Conservation (phyloP, 2,113 vertebrate genomes). For the Prietella phreatophila region DNA sequence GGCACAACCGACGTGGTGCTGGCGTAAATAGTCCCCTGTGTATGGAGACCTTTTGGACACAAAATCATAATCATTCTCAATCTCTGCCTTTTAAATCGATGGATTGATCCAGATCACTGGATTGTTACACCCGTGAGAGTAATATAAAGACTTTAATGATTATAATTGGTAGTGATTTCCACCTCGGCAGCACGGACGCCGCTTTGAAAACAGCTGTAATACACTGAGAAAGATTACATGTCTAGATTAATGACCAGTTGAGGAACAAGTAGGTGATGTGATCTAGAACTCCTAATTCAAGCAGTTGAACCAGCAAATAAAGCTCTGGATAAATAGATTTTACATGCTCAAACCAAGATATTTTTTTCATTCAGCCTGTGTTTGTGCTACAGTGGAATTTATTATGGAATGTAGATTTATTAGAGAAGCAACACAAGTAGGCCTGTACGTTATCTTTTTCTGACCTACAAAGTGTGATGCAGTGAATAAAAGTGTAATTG, state of each 20-base stretch:
- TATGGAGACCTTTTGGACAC: too few relatives aligned
- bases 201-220: not conserved
- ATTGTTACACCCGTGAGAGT: not conserved
- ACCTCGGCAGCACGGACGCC: not conserved
- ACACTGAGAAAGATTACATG: not conserved
- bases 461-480: conserved; percentile 7
- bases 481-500: conserved; percentile 14
- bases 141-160: not conserved
- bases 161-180: not conserved
- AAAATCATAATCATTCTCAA: not conserved
- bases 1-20: too few relatives aligned
- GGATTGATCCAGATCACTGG: not conserved
- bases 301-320: conserved; percentile 16
- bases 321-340: conserved; percentile 9
- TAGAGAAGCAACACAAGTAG: not conserved
- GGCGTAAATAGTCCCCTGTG: too few relatives aligned
- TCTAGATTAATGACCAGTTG: not conserved
- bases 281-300: conserved; percentile 10
- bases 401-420: not conserved
- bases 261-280: not conserved
- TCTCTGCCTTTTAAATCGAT: not conserved
- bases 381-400: not conserved
- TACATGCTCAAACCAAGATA: not conserved
- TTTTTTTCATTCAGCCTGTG: not conserved
- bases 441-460: not conserved